Base-by-base conservation (phyloP, 2,888 invertebrate genomes). In the Polymixis flavicincta region DNA sequence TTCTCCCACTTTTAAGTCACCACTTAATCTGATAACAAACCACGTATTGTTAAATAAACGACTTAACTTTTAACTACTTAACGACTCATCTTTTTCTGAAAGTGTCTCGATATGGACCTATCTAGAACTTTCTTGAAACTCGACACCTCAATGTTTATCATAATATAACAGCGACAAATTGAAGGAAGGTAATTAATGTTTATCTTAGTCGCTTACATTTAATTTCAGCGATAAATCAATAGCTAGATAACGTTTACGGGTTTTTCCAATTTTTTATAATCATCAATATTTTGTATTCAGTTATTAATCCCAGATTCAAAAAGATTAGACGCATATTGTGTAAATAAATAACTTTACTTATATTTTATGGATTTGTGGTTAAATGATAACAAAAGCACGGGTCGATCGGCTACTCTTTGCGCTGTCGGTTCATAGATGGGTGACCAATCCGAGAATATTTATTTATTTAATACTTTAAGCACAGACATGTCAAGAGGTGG, bases 261-360 rank as follows among this genome's bases (percentile, higher is more conserved):
- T 76, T 76, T 76, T 59, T n/a, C 55, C 52, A 17, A 67, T 28
- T 48, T 32, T 5, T 14, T 57, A 11, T 50, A 64, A 50, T 64
- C 63, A 50, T 42, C 37, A 42, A 11, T 76, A 59, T 57, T 76
- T 74, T 28, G 37, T 78, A 61, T 77, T 52, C 7, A 67, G 45
- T 54, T 19, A 45, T 37, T 76, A 60, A 76, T 78, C 60, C 54
- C n/a, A 48, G 69, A 68, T 76, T 68, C 14, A n/a, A 45, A 61
- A 69, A 60, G 52, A 76, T 68, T 64, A 76, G n/a, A 28, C 5
- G n/a, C 4, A 28, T 67, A 28, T 19, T 60, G 45, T 54, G 1
- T 5, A 37, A 76, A 68, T 37, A 54, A 37, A 76, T 37, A 19
- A 60, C 22, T 19, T 19, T 55, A 57, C 14, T 48, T 28, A 59